Base-by-base conservation (phyloP, 2,113 vertebrate genomes). In the Xyliphius kryptos region DNA sequence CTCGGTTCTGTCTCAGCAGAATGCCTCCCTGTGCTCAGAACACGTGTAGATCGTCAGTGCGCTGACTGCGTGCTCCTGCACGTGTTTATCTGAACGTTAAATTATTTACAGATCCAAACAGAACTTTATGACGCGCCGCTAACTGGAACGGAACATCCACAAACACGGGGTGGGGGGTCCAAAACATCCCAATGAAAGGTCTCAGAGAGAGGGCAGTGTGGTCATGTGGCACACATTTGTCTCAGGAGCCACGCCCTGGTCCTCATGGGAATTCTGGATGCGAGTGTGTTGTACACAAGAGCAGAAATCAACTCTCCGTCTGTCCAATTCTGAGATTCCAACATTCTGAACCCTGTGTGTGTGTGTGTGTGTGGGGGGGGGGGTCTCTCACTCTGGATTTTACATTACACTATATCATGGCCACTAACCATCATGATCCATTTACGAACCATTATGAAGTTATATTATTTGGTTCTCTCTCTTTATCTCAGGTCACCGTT, bases 321-420 rank as follows among this genome's bases (percentile, higher is more conserved):
- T n/a, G n/a, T n/a, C n/a, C n/a, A n/a, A n/a, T n/a, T n/a, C n/a
- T 1, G 22, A 6, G 22, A 26, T 26, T 26, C 6, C 22, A 26
- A 26, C 22, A 26, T 26, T 26, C 22, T 26, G 22, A 26, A 26
- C 22, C 22, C 22, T 6, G 22, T 26, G 22, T 26, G 22, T 26
- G 22, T 26, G 22, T 26, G 22, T 26, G 22, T 26, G 22, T 26
- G 22, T 26, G n/a, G n/a, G n/a, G n/a, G n/a, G n/a, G n/a, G n/a
- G n/a, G n/a, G n/a, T n/a, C n/a, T n/a, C n/a, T n/a, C n/a, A n/a
- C n/a, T n/a, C n/a, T n/a, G 22, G 3, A 6, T 26, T 26, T 19
- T 19, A 17, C 56, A 58, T 58, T 58, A 44, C 20, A 58, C 43
- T 58, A 59, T 15, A 9, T 22, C 44, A 46, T 59, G 10, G 21